Percentiles rank a stretch among this genome's conserved stretches.
Conservation (phyloP, 2,797 vertebrate species). For the Phataginus tetradactyla region DNA sequence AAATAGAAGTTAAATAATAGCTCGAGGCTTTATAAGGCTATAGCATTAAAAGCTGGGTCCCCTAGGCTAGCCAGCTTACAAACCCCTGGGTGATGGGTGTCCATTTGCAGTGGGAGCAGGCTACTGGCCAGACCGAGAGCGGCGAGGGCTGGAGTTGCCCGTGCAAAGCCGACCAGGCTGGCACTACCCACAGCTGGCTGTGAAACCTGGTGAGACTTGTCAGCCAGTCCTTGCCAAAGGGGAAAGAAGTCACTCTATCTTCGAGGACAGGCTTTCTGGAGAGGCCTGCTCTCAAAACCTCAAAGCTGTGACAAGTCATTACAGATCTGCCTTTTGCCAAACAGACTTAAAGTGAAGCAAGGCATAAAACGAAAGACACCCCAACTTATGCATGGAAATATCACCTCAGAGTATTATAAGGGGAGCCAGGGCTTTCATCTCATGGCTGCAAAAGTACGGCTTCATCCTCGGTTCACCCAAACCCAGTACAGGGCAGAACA, state of each 20-base stretch:
- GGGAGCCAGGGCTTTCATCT: neutral
- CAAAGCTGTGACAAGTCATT: neutral
- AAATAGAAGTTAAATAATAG: slow-evolving; percentile 1
- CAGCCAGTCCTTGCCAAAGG: neutral
- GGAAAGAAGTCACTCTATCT: neutral
- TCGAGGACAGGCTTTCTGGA: slow-evolving; percentile 20
- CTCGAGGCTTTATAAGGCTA: neutral
- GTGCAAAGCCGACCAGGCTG: neutral
- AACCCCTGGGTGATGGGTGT: neutral
- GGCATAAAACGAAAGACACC: neutral
- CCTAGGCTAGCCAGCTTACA: neutral
- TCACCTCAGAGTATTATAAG: neutral
- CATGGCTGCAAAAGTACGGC: neutral
- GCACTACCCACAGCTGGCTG: neutral
- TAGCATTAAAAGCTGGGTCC: neutral
- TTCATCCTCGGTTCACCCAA: neutral
- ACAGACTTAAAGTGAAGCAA: slow-evolving; percentile 15
- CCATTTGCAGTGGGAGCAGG: neutral
- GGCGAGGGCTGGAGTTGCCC: neutral
- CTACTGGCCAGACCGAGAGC: neutral
- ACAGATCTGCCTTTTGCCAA: slow-evolving; percentile 38
- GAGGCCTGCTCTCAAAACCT: slow-evolving; percentile 25
- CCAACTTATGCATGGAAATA: neutral
- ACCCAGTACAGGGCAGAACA: neutral
- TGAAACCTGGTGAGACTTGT: slow-evolving; percentile 7